phyloP scores from a whole-genome alignment of 2,113 vertebrate genomes.

The Engraulis encrasicolus region DNA sequence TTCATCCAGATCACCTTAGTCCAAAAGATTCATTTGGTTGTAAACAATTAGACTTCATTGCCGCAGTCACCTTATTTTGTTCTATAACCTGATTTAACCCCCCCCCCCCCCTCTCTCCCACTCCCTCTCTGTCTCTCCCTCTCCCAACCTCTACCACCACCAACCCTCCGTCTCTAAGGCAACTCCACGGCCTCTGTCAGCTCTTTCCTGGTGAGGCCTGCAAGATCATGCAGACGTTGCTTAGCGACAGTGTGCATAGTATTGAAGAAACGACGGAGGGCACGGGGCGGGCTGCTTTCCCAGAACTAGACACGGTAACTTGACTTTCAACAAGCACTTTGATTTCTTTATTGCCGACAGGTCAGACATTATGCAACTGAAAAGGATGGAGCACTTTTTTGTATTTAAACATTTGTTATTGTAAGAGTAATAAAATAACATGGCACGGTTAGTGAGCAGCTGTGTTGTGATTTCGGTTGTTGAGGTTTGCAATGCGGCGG shows the following conservation, averaged over 20 bases:
- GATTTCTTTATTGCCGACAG: neutral
- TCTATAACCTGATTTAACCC: neutral
- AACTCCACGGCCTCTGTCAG: slow-evolving; percentile 86
- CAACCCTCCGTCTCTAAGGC: too few species aligned
- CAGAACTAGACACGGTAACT: slow-evolving; percentile 84
- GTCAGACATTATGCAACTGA: neutral
- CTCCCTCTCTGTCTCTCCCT: neutral
- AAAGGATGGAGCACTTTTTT: neutral
- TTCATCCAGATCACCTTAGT: too few species aligned
- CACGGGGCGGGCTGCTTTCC: slow-evolving; percentile 78
- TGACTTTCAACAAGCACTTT: neutral
- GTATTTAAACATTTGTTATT: neutral
- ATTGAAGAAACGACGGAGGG: slow-evolving; percentile 82
- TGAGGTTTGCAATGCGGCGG: too few species aligned
- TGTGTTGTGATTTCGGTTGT: slow-evolving; percentile 1
- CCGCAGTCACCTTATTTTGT: neutral
- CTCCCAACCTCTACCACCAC: too few species aligned
- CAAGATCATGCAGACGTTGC: slow-evolving; percentile 72
- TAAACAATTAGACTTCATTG: too few species aligned
- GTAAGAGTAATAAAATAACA: neutral
- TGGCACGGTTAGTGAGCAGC: neutral
- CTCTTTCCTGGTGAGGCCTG: slow-evolving; percentile 86
- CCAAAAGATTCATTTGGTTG: too few species aligned
- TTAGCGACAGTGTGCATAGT: slow-evolving; percentile 81
- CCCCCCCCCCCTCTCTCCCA: neutral